phyloP scores from a whole-genome alignment of 2,888 invertebrate genomes.

The Quadroppia sp. region DNA sequence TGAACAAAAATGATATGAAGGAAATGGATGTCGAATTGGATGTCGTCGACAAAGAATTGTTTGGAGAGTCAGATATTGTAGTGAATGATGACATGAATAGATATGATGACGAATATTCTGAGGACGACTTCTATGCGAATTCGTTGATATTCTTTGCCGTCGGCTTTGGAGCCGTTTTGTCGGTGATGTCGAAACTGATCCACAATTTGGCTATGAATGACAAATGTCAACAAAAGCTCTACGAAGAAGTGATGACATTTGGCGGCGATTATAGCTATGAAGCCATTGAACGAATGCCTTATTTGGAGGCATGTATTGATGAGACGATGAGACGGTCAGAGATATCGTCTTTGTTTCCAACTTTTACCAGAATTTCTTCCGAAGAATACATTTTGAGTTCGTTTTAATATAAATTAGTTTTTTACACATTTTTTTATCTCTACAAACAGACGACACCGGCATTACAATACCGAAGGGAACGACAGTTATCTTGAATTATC shows the following conservation, averaged over 20 bases:
- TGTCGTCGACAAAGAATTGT: too few relatives aligned
- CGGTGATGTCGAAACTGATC: conserved; percentile 60
- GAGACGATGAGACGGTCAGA: conserved; percentile 44
- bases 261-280: conserved; percentile 23
- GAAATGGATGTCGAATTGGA: too few relatives aligned
- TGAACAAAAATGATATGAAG: too few relatives aligned
- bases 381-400: conserved; percentile 43
- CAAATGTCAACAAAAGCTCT: conserved; percentile 56
- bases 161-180: conserved; percentile 64
- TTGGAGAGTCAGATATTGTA: too few relatives aligned
- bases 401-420: background rate
- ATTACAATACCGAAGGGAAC: conserved; percentile 43
- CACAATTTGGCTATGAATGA: conserved; percentile 59
- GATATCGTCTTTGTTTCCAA: conserved; percentile 36
- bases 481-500: conserved; percentile 40
- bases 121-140: conserved; percentile 53
- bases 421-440: background rate
- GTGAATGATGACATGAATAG: too few relatives aligned
- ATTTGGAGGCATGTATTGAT: conserved; percentile 44
- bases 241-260: conserved; percentile 55
- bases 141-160: conserved; percentile 62
- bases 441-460: conserved; percentile 28
- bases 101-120: too few relatives aligned
- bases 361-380: conserved; percentile 36
- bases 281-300: conserved; percentile 20